These are phyloP conservation scores for Eupithecia centaureata DNA, from an alignment of 2,888 invertebrate species.

Conservation along the genomic window DNA sequence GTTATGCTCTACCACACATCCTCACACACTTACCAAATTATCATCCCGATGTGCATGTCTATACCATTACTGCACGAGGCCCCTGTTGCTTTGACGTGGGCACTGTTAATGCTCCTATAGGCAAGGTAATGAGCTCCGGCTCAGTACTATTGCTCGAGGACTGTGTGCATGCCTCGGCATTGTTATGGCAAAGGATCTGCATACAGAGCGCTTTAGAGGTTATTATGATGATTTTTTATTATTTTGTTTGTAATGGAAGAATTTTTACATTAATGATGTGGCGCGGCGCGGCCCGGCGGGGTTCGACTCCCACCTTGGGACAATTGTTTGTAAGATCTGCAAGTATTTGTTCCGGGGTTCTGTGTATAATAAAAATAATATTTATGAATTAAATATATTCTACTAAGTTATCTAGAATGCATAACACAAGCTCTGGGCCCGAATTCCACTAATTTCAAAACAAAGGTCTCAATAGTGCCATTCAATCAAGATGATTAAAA, in stretches of 20 bases:
- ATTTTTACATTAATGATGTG: too few species aligned
- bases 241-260: neutral
- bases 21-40: neutral
- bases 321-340: too few species aligned
- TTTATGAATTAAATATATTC: too few species aligned
- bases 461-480: too few species aligned
- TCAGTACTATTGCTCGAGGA: conserved; percentile 14
- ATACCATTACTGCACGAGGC: neutral
- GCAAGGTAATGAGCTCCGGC: conserved; percentile 36
- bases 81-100: conserved; percentile 27
- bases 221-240: neutral
- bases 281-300: too few species aligned
- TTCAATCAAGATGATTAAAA: too few species aligned
- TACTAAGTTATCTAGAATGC: too few species aligned
- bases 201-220: neutral
- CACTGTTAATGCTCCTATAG: conserved; percentile 28
- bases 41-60: neutral
- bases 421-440: too few species aligned
- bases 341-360: too few species aligned
- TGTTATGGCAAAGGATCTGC: conserved; percentile 6
- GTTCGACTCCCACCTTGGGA: too few species aligned
- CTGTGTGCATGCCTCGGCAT: neutral
- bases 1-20: neutral
- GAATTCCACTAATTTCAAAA: too few species aligned
- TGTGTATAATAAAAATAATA: too few species aligned